A percentile compares a stretch with the other conserved stretches of the same genome.
These are phyloP conservation scores for Notiomystis cincta DNA, from an alignment of 2,113 vertebrate species.

Conservation along the genomic window DNA sequence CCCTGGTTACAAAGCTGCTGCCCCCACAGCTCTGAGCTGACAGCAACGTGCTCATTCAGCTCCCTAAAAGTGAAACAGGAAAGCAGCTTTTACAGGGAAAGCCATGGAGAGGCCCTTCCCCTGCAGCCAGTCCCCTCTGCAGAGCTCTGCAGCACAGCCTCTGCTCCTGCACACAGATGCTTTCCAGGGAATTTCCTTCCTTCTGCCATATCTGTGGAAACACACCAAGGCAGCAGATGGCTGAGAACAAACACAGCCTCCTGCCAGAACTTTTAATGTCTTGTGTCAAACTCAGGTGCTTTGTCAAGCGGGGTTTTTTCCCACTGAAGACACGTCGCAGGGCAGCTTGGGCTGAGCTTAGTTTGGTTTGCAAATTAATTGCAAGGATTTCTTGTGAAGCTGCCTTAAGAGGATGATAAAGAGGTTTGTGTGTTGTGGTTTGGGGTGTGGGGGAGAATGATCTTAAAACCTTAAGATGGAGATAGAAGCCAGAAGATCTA, in stretches of 20 bases:
- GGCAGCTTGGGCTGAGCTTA: neutral
- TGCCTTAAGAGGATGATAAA: neutral
- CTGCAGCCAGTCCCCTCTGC: no score
- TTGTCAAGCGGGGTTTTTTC: neutral
- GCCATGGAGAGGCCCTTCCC: neutral
- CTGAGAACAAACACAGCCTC: neutral
- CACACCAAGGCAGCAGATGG: conserved; percentile 36
- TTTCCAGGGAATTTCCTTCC: neutral
- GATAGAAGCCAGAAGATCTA: neutral
- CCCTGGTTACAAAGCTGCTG: neutral
- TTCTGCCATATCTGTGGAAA: neutral
- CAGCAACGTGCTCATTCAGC: neutral
- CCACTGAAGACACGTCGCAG: neutral
- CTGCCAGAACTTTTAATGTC: neutral
- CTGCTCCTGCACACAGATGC: neutral
- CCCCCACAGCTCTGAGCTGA: neutral
- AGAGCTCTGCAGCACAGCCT: neutral
- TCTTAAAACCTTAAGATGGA: neutral
- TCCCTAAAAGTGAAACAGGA: neutral
- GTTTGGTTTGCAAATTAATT: neutral
- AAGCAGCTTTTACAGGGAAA: neutral
- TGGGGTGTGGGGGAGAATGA: neutral
- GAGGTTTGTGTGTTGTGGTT: neutral
- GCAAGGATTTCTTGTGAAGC: neutral
- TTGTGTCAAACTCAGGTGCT: neutral